phyloP scores from a whole-genome alignment of 2,797 vertebrate species.

The Galaxias olidus region DNA sequence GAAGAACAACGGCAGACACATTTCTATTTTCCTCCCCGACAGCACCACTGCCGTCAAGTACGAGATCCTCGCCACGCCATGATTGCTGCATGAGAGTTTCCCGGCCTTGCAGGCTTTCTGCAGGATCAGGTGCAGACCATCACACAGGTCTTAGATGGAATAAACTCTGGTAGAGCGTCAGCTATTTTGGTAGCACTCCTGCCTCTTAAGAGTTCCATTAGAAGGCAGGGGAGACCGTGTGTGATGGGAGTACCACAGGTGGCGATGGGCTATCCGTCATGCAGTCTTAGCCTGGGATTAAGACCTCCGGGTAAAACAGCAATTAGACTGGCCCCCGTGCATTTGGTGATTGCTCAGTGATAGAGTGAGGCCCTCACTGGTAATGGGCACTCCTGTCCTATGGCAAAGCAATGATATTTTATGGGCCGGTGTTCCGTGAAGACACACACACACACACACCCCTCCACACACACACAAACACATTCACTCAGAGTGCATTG shows the following conservation, averaged over 20 bases:
- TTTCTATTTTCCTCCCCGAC: no score
- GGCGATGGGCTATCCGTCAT: background rate
- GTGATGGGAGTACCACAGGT: background rate
- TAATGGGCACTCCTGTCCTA: conserved; percentile 61
- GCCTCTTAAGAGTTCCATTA: no score
- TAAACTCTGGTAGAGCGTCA: no score
- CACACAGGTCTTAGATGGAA: no score
- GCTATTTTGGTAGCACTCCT: no score
- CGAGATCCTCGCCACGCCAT: no score
- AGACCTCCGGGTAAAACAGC: conserved; percentile 15
- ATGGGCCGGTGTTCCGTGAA: conserved; percentile 41
- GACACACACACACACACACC: no score
- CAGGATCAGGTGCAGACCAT: no score
- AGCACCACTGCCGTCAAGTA: no score
- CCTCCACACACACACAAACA: conserved; percentile 15
- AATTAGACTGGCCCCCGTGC: conserved; percentile 44
- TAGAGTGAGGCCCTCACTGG: conserved; percentile 53
- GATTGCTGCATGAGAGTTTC: no score
- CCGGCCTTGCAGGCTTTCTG: no score
- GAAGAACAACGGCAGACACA: no score
- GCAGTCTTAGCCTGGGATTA: conserved; percentile 6
- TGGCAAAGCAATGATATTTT: conserved; percentile 61
- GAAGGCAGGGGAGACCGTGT: background rate
- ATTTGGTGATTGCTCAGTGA: conserved; percentile 50
- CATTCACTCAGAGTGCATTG: conserved; percentile 67